phyloP scores from a whole-genome alignment of 2,888 invertebrate genomes.

The Cheilosia impressa region DNA sequence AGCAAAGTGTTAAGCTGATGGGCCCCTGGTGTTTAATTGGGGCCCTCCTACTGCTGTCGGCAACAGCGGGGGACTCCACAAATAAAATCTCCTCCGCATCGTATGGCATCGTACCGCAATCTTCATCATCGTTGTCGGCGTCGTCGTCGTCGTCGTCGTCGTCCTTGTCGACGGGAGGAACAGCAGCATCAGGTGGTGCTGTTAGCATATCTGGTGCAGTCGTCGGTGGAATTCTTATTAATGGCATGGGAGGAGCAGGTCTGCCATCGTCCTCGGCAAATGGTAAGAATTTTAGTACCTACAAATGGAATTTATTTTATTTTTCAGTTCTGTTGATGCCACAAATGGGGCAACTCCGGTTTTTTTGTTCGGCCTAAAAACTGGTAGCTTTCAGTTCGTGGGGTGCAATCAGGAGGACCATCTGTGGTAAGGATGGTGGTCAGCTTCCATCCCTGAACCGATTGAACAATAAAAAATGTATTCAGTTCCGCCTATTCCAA shows the following conservation, averaged over 20 bases:
- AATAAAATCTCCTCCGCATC: constrained; percentile 79
- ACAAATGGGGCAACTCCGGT: too few relatives aligned
- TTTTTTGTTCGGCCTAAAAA: too few relatives aligned
- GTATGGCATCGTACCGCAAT: constrained; percentile 79
- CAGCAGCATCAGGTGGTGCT: constrained; percentile 76
- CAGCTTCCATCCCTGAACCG: too few relatives aligned
- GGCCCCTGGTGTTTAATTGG: constrained; percentile 83
- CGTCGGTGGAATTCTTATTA: constrained; percentile 62
- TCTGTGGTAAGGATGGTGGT: too few relatives aligned
- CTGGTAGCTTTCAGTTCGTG: too few relatives aligned
- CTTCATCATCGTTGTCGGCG: constrained; percentile 78
- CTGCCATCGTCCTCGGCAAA: constrained; percentile 65
- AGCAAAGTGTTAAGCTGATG: constrained; percentile 83
- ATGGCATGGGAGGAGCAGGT: constrained; percentile 59
- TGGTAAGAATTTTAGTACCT: constrained; percentile 59
- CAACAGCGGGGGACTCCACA: constrained; percentile 83
- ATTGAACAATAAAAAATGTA: too few relatives aligned
- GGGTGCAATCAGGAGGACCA: too few relatives aligned
- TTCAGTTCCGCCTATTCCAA: too few relatives aligned
- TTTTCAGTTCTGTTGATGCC: neutral
- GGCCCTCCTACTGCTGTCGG: constrained; percentile 83
- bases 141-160: constrained; percentile 67
- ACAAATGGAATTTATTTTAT: neutral
- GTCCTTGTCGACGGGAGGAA: constrained; percentile 76
- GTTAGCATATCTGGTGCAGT: constrained; percentile 43